Percentiles rank a stretch among this genome's conserved stretches.
phyloP scores from a whole-genome alignment of 2,888 invertebrate genomes.

The Drosophila kokeensis region DNA sequence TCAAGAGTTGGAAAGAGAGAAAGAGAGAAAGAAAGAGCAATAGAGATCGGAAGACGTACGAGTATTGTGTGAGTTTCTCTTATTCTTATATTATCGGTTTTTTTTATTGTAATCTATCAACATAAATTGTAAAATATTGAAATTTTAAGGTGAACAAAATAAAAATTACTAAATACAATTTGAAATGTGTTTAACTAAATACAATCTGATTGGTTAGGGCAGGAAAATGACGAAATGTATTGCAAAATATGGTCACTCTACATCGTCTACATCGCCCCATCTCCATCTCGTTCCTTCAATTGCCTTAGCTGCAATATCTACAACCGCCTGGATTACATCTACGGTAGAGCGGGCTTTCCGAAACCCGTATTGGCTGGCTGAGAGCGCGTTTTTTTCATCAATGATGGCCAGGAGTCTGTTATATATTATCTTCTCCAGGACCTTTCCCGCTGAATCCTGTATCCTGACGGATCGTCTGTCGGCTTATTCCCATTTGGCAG shows the following conservation, averaged over 20 bases:
- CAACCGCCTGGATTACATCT: too few relatives aligned
- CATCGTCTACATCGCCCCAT: too few relatives aligned
- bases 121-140: conserved; percentile 49
- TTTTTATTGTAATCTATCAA: conserved; percentile 30
- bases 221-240: neutral
- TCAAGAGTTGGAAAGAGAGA: neutral
- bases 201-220: neutral
- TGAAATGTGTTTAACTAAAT: conserved; percentile 8
- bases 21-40: conserved; percentile 8
- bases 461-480: too few relatives aligned
- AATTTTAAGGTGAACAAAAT: conserved; percentile 39
- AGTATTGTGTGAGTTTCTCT: conserved; percentile 49
- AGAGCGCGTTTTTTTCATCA: too few relatives aligned
- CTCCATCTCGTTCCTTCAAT: too few relatives aligned
- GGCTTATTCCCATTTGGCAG: too few relatives aligned
- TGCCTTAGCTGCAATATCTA: too few relatives aligned
- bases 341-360: too few relatives aligned
- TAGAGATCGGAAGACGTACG: conserved; percentile 45
- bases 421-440: too few relatives aligned
- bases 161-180: conserved; percentile 36
- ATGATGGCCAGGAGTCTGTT: too few relatives aligned
- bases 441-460: too few relatives aligned
- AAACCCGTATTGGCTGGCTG: too few relatives aligned
- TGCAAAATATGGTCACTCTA: neutral
- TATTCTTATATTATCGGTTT: conserved; percentile 18